Evolutionary conservation across 2,113 vertebrate genomes (phyloP).

Genomic region (cattle (Bos taurus)): DNA sequence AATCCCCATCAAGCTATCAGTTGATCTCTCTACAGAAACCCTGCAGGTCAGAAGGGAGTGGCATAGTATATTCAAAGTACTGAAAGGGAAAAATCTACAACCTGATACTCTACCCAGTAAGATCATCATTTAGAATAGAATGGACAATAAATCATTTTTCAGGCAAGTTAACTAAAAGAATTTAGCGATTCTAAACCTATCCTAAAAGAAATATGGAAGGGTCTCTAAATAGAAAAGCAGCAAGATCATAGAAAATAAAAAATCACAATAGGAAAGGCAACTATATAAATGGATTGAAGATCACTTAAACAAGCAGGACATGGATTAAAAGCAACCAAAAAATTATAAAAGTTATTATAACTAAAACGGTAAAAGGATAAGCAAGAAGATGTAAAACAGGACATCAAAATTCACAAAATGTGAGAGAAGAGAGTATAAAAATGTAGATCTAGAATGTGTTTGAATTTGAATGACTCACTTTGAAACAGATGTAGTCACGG

Average conservation of each 20-base stretch:
- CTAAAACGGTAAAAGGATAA: background rate
- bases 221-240: background rate
- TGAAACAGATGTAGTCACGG: background rate
- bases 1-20: background rate
- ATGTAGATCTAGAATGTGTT: background rate
- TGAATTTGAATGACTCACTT: background rate
- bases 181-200: background rate
- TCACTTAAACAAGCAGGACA: background rate
- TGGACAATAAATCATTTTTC: background rate
- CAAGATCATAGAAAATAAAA: background rate
- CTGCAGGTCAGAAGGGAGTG: background rate
- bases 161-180: background rate
- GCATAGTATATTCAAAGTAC: background rate
- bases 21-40: background rate
- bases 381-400: background rate
- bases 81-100: background rate
- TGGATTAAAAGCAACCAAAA: background rate
- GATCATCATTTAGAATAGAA: background rate
- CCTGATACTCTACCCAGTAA: background rate
- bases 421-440: background rate
- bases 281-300: background rate
- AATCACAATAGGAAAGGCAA: background rate
- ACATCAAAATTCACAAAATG: background rate
- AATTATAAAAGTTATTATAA: background rate
- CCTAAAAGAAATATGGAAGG: background rate